Base-by-base conservation (phyloP, 2,888 invertebrate genomes). In the Oeneis ivallda region DNA sequence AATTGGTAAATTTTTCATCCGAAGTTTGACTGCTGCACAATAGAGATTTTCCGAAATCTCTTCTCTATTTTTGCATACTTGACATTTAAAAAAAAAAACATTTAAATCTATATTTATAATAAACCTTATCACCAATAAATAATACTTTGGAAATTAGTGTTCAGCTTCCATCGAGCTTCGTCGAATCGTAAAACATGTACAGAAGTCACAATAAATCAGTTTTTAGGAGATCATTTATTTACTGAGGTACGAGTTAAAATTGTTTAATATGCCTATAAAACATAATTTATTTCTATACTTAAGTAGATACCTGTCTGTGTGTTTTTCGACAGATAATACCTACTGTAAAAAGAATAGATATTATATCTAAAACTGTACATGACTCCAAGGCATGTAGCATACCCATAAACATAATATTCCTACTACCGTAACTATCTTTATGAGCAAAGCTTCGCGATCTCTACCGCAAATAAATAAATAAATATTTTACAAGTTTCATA, bases 51-150 rank as follows among this genome's bases (percentile, higher is more conserved):
- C 26, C 5, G 26, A 26, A 26, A 26, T 26, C 13, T 15, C 2
- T 15, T 45, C 8, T 8, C 3, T 43, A 9, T 60, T 67, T 64
- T 65, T 64, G 26, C 4, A 4, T 56, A n/a, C 52, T 13, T 19
- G 1, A 53, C 37, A 15, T 37, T 53, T 63, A 39, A 54, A 26
- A 26, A 26, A 26, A 26, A 26, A 26, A 26, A 26, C 26, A 26
- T 26, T 26, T 26, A 2, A 26, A 26, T 26, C 26, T 26, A 26
- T 26, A 1, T 26, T 26, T 26, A 26, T 37, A 37, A 37, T 32
- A 17, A 5, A 64, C 63, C 61, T 69, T 71, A 71, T 73, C 52
- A 47, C 43, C 64, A 63, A 68, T 72, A 70, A 69, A 68, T 69
- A 69, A 65, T 63, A 61, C 66, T 70, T 70, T 66, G 19, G 57